phyloP scores from a whole-genome alignment of 2,888 invertebrate species.

The Tholera decimalis region DNA sequence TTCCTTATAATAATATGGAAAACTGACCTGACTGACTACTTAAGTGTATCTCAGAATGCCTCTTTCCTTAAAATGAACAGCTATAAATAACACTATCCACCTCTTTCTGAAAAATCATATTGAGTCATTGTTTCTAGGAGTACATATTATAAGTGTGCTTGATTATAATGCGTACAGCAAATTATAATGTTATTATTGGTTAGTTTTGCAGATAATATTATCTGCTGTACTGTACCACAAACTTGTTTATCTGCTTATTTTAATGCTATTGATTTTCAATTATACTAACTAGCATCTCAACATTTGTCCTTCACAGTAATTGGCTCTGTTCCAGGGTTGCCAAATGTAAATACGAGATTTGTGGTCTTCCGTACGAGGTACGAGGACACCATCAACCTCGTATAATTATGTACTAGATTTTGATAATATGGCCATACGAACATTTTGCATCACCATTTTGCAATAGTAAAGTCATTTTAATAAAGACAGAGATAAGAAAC shows the following conservation, averaged over 20 bases:
- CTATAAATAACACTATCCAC: neutral
- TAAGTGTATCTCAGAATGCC: neutral
- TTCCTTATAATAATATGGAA: neutral
- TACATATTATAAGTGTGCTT: neutral
- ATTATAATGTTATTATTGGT: constrained; percentile 5
- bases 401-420: no score
- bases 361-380: no score
- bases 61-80: neutral
- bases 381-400: no score
- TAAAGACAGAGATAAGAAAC: no score
- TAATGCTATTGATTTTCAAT: constrained; percentile 38
- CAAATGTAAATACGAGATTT: no score
- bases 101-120: neutral
- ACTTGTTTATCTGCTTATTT: constrained; percentile 28
- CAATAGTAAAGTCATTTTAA: no score
- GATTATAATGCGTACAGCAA: constrained; percentile 21
- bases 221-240: constrained; percentile 12
- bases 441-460: no score
- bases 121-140: neutral
- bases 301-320: constrained; percentile 37
- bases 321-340: no score
- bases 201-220: constrained; percentile 29
- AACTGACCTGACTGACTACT: neutral
- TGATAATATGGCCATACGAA: no score
- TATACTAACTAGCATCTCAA: constrained; percentile 17